phyloP scores from a whole-genome alignment of 2,888 invertebrate genomes.

The Criorhina ranunculi region DNA sequence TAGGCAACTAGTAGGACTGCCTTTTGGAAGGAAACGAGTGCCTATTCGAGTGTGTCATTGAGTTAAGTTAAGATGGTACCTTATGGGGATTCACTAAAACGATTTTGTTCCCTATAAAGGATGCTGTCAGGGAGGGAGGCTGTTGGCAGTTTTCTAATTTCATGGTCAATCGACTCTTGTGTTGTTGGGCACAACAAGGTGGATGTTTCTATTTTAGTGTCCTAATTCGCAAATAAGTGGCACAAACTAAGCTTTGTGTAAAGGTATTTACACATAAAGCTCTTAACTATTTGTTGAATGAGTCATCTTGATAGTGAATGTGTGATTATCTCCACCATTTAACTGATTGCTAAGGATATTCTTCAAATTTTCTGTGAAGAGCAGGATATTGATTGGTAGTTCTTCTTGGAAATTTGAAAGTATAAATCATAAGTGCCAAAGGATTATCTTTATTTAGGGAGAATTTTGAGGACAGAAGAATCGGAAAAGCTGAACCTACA shows the following conservation, averaged over 20 bases:
- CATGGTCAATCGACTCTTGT: conserved; percentile 12
- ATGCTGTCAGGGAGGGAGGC: neutral
- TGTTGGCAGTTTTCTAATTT: neutral
- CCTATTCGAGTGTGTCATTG: conserved; percentile 20
- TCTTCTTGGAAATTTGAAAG: too few relatives aligned
- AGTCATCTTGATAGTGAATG: too few relatives aligned
- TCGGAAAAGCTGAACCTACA: too few relatives aligned
- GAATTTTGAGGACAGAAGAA: too few relatives aligned
- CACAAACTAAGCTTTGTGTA: neutral
- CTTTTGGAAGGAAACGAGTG: neutral
- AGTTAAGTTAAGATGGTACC: conserved; percentile 8
- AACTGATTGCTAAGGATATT: too few relatives aligned
- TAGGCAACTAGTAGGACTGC: neutral
- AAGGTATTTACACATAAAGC: neutral
- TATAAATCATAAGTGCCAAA: too few relatives aligned
- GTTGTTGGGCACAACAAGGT: neutral
- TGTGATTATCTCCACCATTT: too few relatives aligned
- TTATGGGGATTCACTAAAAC: conserved; percentile 18
- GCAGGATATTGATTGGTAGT: too few relatives aligned
- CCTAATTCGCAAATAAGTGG: neutral
- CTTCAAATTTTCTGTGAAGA: too few relatives aligned
- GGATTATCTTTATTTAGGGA: too few relatives aligned
- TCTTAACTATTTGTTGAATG: too few relatives aligned
- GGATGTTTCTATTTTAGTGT: neutral
- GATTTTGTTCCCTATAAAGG: conserved; percentile 7